These are phyloP conservation scores for Aphelinus certus DNA, from an alignment of 1,140 invertebrate genomes.

Conservation along the genomic window DNA sequence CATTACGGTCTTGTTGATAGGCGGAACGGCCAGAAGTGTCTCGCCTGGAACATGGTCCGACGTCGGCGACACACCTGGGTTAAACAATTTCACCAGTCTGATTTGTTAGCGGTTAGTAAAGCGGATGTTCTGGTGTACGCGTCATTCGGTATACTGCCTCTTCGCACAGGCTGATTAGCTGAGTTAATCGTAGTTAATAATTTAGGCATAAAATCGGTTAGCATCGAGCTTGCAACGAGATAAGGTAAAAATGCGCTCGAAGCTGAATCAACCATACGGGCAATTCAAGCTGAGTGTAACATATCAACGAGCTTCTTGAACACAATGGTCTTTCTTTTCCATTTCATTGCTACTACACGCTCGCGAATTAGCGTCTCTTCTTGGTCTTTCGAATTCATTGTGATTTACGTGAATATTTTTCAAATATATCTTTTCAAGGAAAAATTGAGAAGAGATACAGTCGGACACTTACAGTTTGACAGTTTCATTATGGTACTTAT, in stretches of 20 bases:
- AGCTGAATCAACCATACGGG: not conserved
- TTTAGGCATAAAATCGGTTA: slow-evolving; percentile 25
- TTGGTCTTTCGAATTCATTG: too few relatives aligned
- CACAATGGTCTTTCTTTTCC: not conserved
- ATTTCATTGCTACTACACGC: not conserved
- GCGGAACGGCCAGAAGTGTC: slow-evolving; percentile 84
- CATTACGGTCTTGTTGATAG: slow-evolving; percentile 87
- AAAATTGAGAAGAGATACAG: too few relatives aligned
- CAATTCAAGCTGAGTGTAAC: slow-evolving; percentile 12
- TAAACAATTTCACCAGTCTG: slow-evolving; percentile 66
- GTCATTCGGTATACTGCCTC: not conserved
- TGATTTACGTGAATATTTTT: too few relatives aligned
- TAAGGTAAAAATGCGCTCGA: slow-evolving; percentile 27
- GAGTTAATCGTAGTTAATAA: slow-evolving; percentile 21
- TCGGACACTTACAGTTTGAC: too few relatives aligned
- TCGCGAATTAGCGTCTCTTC: too few relatives aligned
- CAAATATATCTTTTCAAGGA: too few relatives aligned
- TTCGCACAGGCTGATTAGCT: not conserved
- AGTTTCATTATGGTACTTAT: too few relatives aligned
- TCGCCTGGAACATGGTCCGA: slow-evolving; percentile 75
- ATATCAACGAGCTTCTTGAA: slow-evolving; percentile 11
- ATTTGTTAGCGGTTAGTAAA: slow-evolving; percentile 61
- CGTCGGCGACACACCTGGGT: slow-evolving; percentile 61
- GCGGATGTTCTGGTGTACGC: slow-evolving; percentile 29
- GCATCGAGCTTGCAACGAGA: slow-evolving; percentile 3